Base-by-base conservation (phyloP, 2,797 vertebrate species). In the Aldrovandia affinis region DNA sequence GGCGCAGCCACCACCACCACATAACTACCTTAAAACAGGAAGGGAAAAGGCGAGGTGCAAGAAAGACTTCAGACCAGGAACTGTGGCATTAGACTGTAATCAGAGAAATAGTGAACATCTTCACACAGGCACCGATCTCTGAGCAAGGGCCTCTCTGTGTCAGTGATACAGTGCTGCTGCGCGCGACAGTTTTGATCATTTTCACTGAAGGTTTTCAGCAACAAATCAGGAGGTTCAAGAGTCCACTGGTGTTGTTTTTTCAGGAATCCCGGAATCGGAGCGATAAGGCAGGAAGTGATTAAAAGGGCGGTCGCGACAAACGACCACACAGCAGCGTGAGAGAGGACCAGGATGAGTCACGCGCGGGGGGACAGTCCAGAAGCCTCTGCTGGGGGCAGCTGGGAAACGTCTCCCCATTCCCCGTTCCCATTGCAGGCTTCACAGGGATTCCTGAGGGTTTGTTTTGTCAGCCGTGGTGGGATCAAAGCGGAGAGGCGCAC, bases 401-500 rank as follows among this genome's bases (percentile, higher is more conserved):
- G 87, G 89, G 87, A n/a, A n/a, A n/a, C n/a, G n/a, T n/a, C n/a
- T n/a, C 86, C 86, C 88, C 84, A 63, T 54, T 68, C 47, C 47
- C 83, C 63, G 55, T 79, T 70, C 61, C 85, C 63, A 90, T 87
- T 85, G 86, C 70, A 84, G 82, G 84, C 78, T 85, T 54, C 65
- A 52, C 68, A 85, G 87, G 70, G 80, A 59, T 77, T 59, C 82
- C 68, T 89, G 86, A 63, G 86, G 87, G 85, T 87, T 86, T 86
- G 68, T 81, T 79, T 83, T 77, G 61, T 87, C 85, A 89, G 80
- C 68, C 59, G 68, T n/a, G 39, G 85, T 22, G 86, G 78, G 86
- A 90, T 90, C 87, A 91, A 90, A 91, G 85, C 42, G 33, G n/a
- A 87, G 86, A 87, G 65, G 47, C 47, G 79, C 63, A 73, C 80